Evolutionary conservation across 2,888 invertebrate species (phyloP).

Genomic region (Rhyacophila evoluta): DNA sequence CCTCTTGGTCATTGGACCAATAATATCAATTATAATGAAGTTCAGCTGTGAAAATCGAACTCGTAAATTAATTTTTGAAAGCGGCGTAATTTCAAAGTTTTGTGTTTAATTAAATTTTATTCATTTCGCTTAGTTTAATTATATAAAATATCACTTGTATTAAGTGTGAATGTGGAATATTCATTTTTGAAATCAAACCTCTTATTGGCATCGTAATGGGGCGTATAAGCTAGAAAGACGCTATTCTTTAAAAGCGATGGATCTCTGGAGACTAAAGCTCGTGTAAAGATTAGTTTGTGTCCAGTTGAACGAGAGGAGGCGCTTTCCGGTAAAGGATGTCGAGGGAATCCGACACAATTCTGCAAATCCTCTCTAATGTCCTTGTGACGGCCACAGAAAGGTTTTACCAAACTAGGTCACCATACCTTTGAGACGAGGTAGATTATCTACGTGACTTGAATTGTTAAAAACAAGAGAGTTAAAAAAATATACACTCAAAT

Average conservation of each 20-base stretch:
- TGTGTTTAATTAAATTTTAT: no score
- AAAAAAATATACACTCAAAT: neutral
- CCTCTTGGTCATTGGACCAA: no score
- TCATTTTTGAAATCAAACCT: no score
- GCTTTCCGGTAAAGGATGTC: neutral
- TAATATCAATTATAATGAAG: no score
- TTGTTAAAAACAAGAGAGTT: neutral
- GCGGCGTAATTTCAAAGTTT: no score
- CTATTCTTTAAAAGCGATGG: neutral
- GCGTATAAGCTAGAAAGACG: no score
- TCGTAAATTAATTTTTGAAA: no score
- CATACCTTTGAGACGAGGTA: neutral
- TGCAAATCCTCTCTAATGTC: conserved; percentile 6
- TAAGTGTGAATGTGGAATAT: no score
- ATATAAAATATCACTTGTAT: no score
- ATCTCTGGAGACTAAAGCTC: neutral
- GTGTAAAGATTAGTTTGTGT: conserved; percentile 11
- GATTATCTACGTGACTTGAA: conserved; percentile 14
- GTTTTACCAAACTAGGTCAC: conserved; percentile 4
- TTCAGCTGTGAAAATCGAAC: no score
- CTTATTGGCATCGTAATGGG: no score
- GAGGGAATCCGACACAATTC: conserved; percentile 2
- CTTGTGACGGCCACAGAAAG: neutral
- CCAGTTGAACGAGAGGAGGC: neutral
- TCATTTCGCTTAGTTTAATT: no score